Percentiles rank a stretch among this genome's conserved stretches.
phyloP scores from a whole-genome alignment of 1,140 invertebrate species.

The Asbolus verrucosus region DNA sequence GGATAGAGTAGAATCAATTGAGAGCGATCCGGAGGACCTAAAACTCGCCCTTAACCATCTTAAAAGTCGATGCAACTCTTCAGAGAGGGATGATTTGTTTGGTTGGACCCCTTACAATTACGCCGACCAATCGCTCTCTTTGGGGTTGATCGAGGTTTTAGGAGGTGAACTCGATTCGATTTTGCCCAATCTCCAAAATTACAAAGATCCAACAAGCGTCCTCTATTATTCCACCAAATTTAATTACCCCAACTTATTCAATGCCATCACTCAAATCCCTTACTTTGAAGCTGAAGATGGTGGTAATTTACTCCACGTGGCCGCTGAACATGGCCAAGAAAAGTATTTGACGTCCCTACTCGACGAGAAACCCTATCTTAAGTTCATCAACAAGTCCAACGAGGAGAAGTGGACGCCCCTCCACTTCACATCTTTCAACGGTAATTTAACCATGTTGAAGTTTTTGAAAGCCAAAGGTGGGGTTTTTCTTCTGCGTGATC shows the following conservation, averaged over 20 bases:
- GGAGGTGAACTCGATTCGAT: background rate
- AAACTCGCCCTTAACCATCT: background rate
- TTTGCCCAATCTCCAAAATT: background rate
- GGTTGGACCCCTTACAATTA: constrained; percentile 3
- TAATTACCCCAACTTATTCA: constrained; percentile 16
- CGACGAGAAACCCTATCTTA: background rate
- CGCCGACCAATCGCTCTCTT: background rate
- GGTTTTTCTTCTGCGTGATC: background rate
- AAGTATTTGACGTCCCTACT: background rate
- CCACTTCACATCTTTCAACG: background rate
- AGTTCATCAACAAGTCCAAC: background rate
- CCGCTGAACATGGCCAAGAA: background rate
- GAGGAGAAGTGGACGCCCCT: background rate
- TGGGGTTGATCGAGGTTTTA: background rate
- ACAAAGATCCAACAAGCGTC: background rate
- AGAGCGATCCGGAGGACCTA: background rate
- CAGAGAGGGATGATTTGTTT: background rate
- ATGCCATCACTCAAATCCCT: background rate
- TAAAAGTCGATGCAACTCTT: background rate
- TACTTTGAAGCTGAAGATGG: background rate
- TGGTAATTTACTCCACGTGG: background rate
- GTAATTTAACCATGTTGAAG: constrained; percentile 5
- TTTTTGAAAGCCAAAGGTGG: background rate
- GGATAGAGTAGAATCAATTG: background rate
- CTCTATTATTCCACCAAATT: constrained; percentile 3